These are phyloP conservation scores for Microctonus hyperodae DNA, from an alignment of 2,888 invertebrate genomes.

Conservation along the genomic window DNA sequence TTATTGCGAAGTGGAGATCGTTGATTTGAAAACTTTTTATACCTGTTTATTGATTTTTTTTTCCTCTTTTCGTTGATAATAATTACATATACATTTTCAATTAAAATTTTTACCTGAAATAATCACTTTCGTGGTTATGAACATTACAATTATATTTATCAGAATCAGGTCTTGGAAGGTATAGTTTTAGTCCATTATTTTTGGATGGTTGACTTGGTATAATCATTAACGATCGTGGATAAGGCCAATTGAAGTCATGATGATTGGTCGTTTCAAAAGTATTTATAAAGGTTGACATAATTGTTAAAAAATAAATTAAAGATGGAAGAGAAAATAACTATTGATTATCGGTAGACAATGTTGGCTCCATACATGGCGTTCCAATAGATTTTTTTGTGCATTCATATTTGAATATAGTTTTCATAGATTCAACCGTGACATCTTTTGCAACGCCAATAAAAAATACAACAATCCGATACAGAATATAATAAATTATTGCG, in stretches of 20 bases:
- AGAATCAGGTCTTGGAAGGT: slow-evolving; percentile 67
- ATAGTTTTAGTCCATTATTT: slow-evolving; percentile 63
- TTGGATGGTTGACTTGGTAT: slow-evolving; percentile 71
- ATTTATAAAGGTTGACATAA: slow-evolving; percentile 53
- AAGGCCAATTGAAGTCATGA: slow-evolving; percentile 70
- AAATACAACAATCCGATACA: slow-evolving; percentile 48
- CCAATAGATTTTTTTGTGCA: slow-evolving; percentile 30
- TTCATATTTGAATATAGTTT: slow-evolving; percentile 31
- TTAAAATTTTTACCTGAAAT: slow-evolving; percentile 62
- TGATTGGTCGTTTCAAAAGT: slow-evolving; percentile 65
- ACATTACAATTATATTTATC: slow-evolving; percentile 73
- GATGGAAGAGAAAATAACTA: background rate
- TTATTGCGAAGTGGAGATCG: slow-evolving; percentile 69
- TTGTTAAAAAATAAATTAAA: slow-evolving; percentile 8
- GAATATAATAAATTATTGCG: slow-evolving; percentile 51
- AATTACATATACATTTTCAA: background rate
- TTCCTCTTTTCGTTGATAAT: background rate
- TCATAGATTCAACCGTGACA: slow-evolving; percentile 38
- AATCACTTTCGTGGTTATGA: slow-evolving; percentile 69
- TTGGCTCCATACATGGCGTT: slow-evolving; percentile 30
- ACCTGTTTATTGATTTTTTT: slow-evolving; percentile 48
- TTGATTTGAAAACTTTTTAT: slow-evolving; percentile 69
- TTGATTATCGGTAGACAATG: slow-evolving; percentile 26
- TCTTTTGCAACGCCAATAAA: slow-evolving; percentile 45
- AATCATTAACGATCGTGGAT: slow-evolving; percentile 66